Conservation (phyloP, 2,797 vertebrate species). For the Gouania willdenowi region DNA sequence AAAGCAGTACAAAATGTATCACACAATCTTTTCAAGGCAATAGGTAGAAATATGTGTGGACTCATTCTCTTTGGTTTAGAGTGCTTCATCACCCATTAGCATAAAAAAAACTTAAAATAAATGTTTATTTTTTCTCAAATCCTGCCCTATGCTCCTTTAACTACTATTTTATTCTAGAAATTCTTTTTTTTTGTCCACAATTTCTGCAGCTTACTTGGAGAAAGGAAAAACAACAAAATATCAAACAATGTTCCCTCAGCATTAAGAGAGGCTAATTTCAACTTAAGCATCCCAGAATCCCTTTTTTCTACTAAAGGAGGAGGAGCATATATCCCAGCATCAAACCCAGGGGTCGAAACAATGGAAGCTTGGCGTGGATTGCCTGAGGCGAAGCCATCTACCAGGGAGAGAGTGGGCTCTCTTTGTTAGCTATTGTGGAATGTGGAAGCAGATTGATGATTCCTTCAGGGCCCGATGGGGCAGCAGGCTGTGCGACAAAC, state of each 20-base stretch:
- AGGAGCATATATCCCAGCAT: slow-evolving; percentile 52
- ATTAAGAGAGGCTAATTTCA: slow-evolving; percentile 12
- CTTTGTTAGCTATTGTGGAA: slow-evolving; percentile 79
- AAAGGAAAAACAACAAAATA: not conserved
- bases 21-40: no score
- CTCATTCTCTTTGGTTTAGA: no score
- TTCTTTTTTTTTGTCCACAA: no score
- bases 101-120: no score
- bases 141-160: no score
- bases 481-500: slow-evolving; percentile 45
- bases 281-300: slow-evolving; percentile 28
- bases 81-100: no score
- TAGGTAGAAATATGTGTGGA: no score
- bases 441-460: slow-evolving; percentile 76
- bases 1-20: no score
- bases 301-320: slow-evolving; percentile 42
- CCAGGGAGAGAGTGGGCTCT: slow-evolving; percentile 64
- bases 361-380: slow-evolving; percentile 70
- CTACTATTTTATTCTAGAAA: no score
- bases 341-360: slow-evolving; percentile 60
- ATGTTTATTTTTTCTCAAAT: no score
- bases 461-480: slow-evolving; percentile 65
- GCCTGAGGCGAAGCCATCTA: slow-evolving; percentile 78
- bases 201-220: not conserved
- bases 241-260: not conserved